Percentiles rank a stretch among this genome's conserved stretches.
These are phyloP conservation scores for Keiferia lycopersicella DNA, from an alignment of 2,888 invertebrate genomes.

Conservation along the genomic window DNA sequence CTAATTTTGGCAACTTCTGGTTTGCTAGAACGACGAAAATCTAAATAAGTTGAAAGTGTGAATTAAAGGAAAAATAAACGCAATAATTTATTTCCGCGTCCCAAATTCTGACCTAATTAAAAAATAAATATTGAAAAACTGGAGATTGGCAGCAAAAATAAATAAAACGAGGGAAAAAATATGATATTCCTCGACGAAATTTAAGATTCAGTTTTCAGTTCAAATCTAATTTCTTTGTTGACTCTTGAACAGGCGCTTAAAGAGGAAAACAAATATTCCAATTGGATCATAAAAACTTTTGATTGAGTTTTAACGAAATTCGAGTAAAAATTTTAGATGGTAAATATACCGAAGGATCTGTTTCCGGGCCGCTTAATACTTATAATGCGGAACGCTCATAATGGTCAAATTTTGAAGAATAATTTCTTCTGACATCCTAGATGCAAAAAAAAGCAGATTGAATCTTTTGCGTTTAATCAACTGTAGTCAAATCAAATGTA, in stretches of 20 bases:
- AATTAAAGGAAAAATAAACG: not conserved
- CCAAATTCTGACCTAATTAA: not conserved
- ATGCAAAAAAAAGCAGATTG: no score
- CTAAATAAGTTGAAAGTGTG: not conserved
- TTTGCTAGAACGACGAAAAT: not conserved
- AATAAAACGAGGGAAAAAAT: slow-evolving; percentile 9
- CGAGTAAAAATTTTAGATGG: slow-evolving; percentile 9
- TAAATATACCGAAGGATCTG: slow-evolving; percentile 10
- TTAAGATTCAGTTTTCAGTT: slow-evolving; percentile 40
- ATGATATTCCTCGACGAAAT: slow-evolving; percentile 36
- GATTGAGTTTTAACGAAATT: slow-evolving; percentile 41
- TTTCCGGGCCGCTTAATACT: slow-evolving; percentile 4
- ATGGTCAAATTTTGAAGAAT: not conserved
- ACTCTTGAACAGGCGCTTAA: slow-evolving; percentile 44
- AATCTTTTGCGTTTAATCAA: no score
- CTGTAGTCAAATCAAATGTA: no score
- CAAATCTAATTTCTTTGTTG: slow-evolving; percentile 44
- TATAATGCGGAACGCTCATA: slow-evolving; percentile 4
- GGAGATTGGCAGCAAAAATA: slow-evolving; percentile 3
- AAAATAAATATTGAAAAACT: slow-evolving; percentile 7
- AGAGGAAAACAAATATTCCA: slow-evolving; percentile 47
- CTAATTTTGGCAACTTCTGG: not conserved
- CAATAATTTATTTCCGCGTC: not conserved
- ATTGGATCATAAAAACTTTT: slow-evolving; percentile 45
- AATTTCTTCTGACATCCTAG: not conserved